Evolutionary conservation across 2,888 invertebrate species (phyloP).

Genomic region (Bombylius major): DNA sequence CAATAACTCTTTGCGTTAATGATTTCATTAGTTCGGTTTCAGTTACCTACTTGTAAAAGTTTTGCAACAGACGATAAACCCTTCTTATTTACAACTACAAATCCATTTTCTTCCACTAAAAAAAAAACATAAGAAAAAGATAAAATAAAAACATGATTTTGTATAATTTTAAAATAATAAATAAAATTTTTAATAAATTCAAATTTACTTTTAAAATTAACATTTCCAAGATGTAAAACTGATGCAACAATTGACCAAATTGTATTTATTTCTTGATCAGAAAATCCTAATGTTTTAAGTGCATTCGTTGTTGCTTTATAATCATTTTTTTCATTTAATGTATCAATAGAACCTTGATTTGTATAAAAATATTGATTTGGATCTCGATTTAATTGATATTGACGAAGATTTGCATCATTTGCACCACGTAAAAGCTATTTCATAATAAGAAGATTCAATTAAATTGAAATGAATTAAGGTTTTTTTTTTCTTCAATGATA

Average conservation of each 20-base stretch:
- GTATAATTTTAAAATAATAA: no score
- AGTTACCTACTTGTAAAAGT: slow-evolving; percentile 52
- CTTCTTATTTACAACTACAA: slow-evolving; percentile 45
- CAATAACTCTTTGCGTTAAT: slow-evolving; percentile 76
- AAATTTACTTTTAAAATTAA: slow-evolving; percentile 31
- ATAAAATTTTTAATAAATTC: no score
- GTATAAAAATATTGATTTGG: slow-evolving; percentile 67
- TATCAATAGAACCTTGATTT: slow-evolving; percentile 62
- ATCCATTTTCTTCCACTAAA: slow-evolving; percentile 52
- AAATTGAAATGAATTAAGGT: no score
- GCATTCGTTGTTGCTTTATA: slow-evolving; percentile 71
- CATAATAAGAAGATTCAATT: no score
- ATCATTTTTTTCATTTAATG: slow-evolving; percentile 70
- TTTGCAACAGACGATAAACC: slow-evolving; percentile 50
- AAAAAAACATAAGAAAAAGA: no score
- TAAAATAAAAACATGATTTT: no score
- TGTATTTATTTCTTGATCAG: slow-evolving; percentile 60
- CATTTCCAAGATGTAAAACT: slow-evolving; percentile 66
- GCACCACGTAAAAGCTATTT: no score
- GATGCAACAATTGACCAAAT: slow-evolving; percentile 87
- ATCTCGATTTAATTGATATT: slow-evolving; percentile 59
- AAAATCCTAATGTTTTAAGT: slow-evolving; percentile 72
- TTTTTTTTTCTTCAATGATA: no score
- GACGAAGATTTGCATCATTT: slow-evolving; percentile 60
- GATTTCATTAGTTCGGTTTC: slow-evolving; percentile 57